Evolutionary conservation across 2,113 vertebrate genomes (phyloP).

Genomic region (Trichomycterus rosablanca): DNA sequence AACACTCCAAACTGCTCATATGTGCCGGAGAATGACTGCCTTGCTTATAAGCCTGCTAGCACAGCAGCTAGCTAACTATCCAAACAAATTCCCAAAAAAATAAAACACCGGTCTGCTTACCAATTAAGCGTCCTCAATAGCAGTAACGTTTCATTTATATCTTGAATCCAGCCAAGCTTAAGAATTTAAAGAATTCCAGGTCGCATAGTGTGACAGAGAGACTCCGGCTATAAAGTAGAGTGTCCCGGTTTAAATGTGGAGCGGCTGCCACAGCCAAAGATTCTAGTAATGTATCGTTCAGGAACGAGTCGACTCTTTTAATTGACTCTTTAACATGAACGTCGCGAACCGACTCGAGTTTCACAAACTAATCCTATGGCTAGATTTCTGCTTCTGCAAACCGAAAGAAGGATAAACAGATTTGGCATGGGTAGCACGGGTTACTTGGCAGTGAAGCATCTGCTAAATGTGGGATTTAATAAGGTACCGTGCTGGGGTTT

Average conservation of each 20-base stretch:
- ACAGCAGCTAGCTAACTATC: conserved; percentile 3
- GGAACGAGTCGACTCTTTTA: too few species aligned
- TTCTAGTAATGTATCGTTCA: too few species aligned
- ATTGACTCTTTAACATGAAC: too few species aligned
- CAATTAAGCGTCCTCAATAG: background rate
- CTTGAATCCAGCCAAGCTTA: background rate
- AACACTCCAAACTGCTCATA: background rate
- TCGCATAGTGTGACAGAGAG: background rate
- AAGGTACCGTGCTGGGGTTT: too few species aligned
- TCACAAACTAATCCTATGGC: too few species aligned
- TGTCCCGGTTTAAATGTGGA: conserved; percentile 23
- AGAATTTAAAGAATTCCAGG: background rate
- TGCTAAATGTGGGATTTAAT: too few species aligned
- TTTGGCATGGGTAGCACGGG: too few species aligned
- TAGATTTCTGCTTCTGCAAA: too few species aligned
- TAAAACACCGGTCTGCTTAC: conserved; percentile 16
- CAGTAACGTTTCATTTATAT: background rate
- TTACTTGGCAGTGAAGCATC: too few species aligned
- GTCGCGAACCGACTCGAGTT: too few species aligned
- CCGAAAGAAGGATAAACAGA: too few species aligned
- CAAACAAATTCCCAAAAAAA: background rate
- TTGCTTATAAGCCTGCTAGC: conserved; percentile 8
- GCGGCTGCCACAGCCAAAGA: conserved; percentile 6
- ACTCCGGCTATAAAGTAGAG: background rate
- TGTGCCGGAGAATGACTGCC: background rate